Percentiles rank a stretch among this genome's conserved stretches.
Conservation (phyloP, 2,888 invertebrate species). For the Drosophila imparisetae region DNA sequence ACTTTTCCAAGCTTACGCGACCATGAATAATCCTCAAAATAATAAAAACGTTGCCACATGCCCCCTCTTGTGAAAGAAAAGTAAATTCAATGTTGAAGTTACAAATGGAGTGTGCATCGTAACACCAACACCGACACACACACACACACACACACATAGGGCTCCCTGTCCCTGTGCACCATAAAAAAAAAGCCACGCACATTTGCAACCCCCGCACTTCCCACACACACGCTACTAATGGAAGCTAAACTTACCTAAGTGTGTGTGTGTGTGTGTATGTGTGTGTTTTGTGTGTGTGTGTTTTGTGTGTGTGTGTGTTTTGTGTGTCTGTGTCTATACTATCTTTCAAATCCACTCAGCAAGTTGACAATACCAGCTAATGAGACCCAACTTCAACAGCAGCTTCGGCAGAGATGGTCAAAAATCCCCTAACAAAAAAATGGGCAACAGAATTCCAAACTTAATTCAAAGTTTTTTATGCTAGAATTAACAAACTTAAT, state of each 20-base stretch:
- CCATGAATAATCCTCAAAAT: conserved; percentile 61
- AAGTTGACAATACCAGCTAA: conserved; percentile 25
- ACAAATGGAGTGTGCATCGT: conserved; percentile 31
- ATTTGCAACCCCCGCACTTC: conserved; percentile 11
- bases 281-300: neutral
- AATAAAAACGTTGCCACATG: neutral
- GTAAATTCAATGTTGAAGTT: conserved; percentile 31
- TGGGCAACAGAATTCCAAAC: neutral
- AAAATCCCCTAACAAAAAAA: neutral
- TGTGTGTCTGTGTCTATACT: conserved; percentile 4
- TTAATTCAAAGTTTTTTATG: neutral
- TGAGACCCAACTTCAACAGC: conserved; percentile 38
- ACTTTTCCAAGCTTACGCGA: conserved; percentile 45
- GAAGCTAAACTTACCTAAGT: conserved; percentile 16
- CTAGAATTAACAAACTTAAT: neutral
- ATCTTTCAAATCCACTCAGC: conserved; percentile 11
- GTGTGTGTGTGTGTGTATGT: conserved; percentile 1
- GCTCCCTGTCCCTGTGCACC: conserved; percentile 39
- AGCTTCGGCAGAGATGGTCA: conserved; percentile 22
- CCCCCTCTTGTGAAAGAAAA: too few species aligned
- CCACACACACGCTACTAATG: conserved; percentile 38
- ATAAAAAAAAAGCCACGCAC: conserved; percentile 34
- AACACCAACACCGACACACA: neutral
- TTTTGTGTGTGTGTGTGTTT: neutral
- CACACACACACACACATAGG: conserved; percentile 1